These are phyloP conservation scores for Azemiops feae DNA, from an alignment of 2,113 vertebrate genomes.

Conservation along the genomic window DNA sequence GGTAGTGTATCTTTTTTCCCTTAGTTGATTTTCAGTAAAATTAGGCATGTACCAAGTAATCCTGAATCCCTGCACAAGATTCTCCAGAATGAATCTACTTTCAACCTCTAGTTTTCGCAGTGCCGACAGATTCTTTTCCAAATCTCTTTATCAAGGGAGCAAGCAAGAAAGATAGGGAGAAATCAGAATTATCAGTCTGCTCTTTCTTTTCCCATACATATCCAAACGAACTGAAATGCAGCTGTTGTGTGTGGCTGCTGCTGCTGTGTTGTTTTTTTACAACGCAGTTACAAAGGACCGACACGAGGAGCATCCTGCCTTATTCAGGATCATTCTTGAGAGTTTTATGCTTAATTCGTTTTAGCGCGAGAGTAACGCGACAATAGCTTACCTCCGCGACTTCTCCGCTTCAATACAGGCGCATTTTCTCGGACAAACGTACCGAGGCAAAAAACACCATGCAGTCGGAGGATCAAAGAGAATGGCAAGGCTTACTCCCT, in stretches of 20 bases:
- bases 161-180: neutral
- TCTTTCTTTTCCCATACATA: neutral
- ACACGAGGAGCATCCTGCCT: neutral
- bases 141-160: neutral
- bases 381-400: neutral
- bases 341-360: conserved; percentile 7
- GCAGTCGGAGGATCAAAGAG: neutral
- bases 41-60: neutral
- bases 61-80: neutral
- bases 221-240: neutral
- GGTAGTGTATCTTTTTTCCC: conserved; percentile 27
- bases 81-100: neutral
- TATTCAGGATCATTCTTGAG: neutral
- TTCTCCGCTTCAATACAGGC: conserved; percentile 2
- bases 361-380: neutral
- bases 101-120: neutral
- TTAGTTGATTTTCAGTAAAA: neutral
- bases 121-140: neutral
- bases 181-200: neutral
- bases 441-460: neutral
- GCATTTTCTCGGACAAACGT: conserved; percentile 6
- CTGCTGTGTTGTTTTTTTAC: neutral
- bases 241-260: neutral
- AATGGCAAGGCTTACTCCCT: neutral
- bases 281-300: neutral